Evolutionary conservation across 2,113 vertebrate genomes (phyloP).

Genomic region (Chlorodrepanis virens): DNA sequence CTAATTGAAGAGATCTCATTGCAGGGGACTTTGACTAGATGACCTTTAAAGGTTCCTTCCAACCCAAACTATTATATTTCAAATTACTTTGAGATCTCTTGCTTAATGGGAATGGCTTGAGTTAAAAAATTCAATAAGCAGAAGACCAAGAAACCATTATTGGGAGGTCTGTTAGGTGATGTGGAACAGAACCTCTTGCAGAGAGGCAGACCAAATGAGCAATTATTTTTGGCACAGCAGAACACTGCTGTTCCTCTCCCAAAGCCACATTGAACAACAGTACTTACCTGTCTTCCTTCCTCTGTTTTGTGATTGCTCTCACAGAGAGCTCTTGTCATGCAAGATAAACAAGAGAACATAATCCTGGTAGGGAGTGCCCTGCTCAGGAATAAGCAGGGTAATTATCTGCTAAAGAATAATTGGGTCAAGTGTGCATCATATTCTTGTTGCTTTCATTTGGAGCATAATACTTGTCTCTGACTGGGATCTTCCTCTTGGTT

Average conservation of each 20-base stretch:
- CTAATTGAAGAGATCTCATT: not conserved
- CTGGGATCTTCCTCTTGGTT: not conserved
- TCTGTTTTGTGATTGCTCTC: not conserved
- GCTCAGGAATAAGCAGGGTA: not conserved
- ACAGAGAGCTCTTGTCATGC: not conserved
- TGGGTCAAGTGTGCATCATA: not conserved
- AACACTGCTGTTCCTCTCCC: not conserved
- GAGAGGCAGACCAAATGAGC: not conserved
- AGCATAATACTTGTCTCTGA: not conserved
- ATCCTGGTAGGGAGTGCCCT: not conserved
- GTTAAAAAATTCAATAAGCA: not conserved
- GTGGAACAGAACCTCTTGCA: not conserved
- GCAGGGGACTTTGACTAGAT: not conserved
- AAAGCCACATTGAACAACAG: not conserved
- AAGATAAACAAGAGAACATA: not conserved
- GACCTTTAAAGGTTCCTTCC: not conserved
- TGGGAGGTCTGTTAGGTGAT: not conserved
- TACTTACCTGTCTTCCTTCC: not conserved
- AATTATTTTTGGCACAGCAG: not conserved
- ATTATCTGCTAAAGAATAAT: not conserved
- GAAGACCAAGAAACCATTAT: not conserved
- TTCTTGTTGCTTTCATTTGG: not conserved
- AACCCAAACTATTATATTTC: not conserved
- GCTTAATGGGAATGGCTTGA: not conserved
- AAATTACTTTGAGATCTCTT: not conserved